Conservation (phyloP, 2,888 invertebrate genomes). For the Drosophila lacicola region DNA sequence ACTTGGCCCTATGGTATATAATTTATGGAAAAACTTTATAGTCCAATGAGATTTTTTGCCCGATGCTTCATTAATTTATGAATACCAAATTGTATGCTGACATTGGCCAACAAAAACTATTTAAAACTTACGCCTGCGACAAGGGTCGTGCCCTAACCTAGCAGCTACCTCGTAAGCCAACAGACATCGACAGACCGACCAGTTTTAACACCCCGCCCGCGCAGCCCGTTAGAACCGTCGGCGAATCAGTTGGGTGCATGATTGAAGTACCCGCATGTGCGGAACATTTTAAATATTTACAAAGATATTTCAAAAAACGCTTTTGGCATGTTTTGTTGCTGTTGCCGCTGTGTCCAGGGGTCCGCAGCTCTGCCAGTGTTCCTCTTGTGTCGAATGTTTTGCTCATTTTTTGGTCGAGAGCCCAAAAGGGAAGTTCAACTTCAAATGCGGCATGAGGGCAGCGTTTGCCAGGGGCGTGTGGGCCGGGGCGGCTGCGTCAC, state of each 20-base stretch:
- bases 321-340: constrained; percentile 71
- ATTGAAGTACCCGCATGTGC: constrained; percentile 80
- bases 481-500: constrained; percentile 27
- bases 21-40: constrained; percentile 73
- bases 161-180: constrained; percentile 24
- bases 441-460: constrained; percentile 71
- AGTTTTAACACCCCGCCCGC: constrained; percentile 14
- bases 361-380: constrained; percentile 41
- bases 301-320: constrained; percentile 81
- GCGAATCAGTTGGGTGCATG: constrained; percentile 70
- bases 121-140: constrained; percentile 68
- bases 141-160: constrained; percentile 28
- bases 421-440: constrained; percentile 66
- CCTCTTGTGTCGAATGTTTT: constrained; percentile 65
- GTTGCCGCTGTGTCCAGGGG: constrained; percentile 43
- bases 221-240: constrained; percentile 19
- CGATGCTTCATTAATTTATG: constrained; percentile 75
- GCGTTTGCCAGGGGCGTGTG: constrained; percentile 22
- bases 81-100: constrained; percentile 75
- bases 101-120: constrained; percentile 72
- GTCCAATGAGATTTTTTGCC: constrained; percentile 50
- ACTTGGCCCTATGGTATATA: constrained; percentile 22
- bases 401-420: constrained; percentile 67
- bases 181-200: constrained; percentile 42
- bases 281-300: constrained; percentile 80